Conservation (phyloP, 1,140 invertebrate species). For the Macrobrachium rosenbergii region DNA sequence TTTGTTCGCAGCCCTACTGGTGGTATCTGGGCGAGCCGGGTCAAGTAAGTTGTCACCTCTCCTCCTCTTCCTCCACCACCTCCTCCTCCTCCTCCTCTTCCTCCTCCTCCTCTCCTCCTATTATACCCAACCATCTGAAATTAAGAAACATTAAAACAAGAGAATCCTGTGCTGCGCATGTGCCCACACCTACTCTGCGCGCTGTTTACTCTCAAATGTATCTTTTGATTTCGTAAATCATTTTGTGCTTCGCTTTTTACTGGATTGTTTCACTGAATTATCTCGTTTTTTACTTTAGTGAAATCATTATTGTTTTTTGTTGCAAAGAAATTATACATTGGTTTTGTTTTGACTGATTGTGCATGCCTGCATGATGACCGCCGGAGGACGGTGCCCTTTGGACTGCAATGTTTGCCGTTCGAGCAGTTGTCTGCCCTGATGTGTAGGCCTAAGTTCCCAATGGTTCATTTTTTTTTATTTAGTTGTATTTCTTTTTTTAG, state of each 20-base stretch:
- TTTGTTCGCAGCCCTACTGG: slow-evolving; percentile 56
- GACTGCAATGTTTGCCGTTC: too few species aligned
- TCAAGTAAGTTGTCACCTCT: slow-evolving; percentile 54
- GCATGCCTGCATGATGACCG: too few species aligned
- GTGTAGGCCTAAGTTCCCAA: not conserved
- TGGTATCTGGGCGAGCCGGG: slow-evolving; percentile 49
- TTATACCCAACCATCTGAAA: too few species aligned
- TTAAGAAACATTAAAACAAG: too few species aligned
- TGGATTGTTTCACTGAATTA: too few species aligned
- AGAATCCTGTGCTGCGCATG: slow-evolving; percentile 38
- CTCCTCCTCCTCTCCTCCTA: too few species aligned
- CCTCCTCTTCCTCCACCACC: slow-evolving; percentile 28
- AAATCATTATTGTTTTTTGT: not conserved
- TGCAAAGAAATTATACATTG: too few species aligned
- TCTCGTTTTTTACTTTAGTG: not conserved
- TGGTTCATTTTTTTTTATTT: slow-evolving; percentile 11
- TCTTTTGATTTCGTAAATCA: not conserved
- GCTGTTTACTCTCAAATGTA: too few species aligned
- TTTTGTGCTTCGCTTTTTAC: not conserved
- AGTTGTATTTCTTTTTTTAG: slow-evolving; percentile 32
- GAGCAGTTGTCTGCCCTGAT: too few species aligned
- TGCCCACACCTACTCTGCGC: slow-evolving; percentile 21
- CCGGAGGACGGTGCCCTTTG: too few species aligned
- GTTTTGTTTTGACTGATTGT: too few species aligned
- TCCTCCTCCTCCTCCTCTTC: not conserved